phyloP scores from a whole-genome alignment of 2,888 invertebrate species.

The Lomographa bimaculata region DNA sequence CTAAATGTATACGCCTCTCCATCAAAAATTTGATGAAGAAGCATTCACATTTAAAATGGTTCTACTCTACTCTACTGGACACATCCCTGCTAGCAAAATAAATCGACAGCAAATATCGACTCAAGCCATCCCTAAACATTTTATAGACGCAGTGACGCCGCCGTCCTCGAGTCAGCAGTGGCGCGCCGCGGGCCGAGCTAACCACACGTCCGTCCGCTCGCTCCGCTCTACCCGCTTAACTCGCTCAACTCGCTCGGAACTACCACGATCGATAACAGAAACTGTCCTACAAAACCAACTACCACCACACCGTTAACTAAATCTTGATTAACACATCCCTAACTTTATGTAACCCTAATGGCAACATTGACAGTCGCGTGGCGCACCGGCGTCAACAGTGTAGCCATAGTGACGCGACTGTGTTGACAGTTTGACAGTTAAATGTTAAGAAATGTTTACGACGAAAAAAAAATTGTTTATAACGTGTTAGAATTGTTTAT shows the following conservation, averaged over 20 bases:
- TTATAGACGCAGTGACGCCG: conserved; percentile 76
- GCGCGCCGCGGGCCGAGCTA: conserved; percentile 60
- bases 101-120: conserved; percentile 38
- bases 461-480: conserved; percentile 49
- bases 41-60: too few species aligned
- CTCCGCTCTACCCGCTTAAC: conserved; percentile 30
- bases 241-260: conserved; percentile 36
- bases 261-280: conserved; percentile 56
- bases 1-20: too few species aligned
- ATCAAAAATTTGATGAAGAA: too few species aligned
- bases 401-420: conserved; percentile 76
- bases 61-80: too few species aligned
- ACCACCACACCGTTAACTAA: conserved; percentile 25
- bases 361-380: conserved; percentile 57
- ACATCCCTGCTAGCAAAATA: too few species aligned
- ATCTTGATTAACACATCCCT: conserved; percentile 37
- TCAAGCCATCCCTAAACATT: conserved; percentile 45
- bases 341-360: conserved; percentile 43
- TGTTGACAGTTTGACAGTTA: conserved; percentile 70
- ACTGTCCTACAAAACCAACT: conserved; percentile 34
- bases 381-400: conserved; percentile 76
- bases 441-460: conserved; percentile 48
- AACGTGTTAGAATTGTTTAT: conserved; percentile 46
- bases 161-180: conserved; percentile 51
- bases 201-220: conserved; percentile 44